Conservation (phyloP, 2,797 vertebrate genomes). For the Siniperca undulata region DNA sequence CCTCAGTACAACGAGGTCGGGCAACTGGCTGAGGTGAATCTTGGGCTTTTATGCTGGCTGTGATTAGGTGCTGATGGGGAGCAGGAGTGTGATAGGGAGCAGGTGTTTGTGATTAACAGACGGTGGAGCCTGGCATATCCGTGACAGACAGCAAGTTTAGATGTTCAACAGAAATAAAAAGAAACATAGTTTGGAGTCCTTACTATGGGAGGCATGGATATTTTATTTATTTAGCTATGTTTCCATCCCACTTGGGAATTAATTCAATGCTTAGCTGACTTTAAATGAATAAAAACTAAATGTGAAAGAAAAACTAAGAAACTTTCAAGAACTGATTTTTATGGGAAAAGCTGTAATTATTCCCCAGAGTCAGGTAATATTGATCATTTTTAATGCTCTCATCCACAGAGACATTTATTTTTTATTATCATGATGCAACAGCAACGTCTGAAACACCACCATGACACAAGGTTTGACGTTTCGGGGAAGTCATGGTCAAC, state of each 20-base stretch:
- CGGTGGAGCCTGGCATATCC: too few species aligned
- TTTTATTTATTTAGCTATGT: background rate
- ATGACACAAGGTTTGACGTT: background rate
- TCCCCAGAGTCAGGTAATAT: background rate
- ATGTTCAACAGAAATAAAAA: constrained; percentile 15
- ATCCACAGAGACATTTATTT: background rate
- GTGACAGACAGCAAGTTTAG: constrained; percentile 15
- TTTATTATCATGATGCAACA: background rate
- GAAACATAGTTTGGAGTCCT: background rate
- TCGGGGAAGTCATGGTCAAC: background rate
- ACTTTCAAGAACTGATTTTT: background rate
- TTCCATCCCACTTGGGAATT: background rate
- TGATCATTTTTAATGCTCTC: background rate
- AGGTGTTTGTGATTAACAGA: too few species aligned
- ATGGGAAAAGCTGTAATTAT: background rate
- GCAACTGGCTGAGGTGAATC: too few species aligned
- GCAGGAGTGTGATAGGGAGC: too few species aligned
- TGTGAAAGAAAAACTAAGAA: background rate
- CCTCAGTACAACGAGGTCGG: too few species aligned
- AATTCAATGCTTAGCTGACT: background rate
- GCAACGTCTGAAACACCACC: background rate
- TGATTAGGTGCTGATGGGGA: too few species aligned
- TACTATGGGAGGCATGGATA: background rate
- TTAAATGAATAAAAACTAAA: background rate
- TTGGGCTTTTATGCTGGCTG: too few species aligned